A percentile compares a stretch with the other conserved stretches of the same genome.
Conservation (phyloP, 2,113 vertebrate genomes). For the Vidua macroura region DNA sequence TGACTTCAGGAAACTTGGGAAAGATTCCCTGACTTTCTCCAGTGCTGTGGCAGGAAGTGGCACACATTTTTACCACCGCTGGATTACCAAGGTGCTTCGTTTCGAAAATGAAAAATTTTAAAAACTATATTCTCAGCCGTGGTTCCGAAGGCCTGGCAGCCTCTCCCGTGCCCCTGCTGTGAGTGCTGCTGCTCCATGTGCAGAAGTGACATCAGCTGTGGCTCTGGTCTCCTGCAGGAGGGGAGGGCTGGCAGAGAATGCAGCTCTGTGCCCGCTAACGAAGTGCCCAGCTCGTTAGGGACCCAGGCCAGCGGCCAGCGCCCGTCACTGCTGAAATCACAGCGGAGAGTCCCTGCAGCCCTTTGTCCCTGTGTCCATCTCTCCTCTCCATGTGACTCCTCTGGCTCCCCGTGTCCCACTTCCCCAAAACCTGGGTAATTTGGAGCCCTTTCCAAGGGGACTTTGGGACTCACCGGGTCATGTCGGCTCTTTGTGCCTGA, state of each 20-base stretch:
- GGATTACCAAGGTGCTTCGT: background rate
- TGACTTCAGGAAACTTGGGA: background rate
- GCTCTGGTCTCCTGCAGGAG: background rate
- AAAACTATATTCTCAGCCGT: accelerated
- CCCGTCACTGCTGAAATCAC: background rate
- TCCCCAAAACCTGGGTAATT: background rate
- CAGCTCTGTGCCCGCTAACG: conserved; percentile 17
- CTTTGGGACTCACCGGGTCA: background rate
- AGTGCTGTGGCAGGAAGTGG: no score
- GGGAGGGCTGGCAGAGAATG: background rate
- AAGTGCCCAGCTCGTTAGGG: background rate
- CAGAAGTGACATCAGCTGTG: background rate
- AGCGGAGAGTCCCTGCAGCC: background rate
- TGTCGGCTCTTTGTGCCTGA: background rate
- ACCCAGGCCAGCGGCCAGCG: background rate
- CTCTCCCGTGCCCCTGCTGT: background rate
- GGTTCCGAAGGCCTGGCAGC: background rate
- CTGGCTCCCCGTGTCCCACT: background rate
- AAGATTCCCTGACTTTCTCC: background rate
- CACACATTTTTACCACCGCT: accelerated
- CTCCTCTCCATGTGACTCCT: background rate
- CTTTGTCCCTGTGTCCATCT: background rate
- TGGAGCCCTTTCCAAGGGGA: background rate
- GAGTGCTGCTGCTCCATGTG: background rate
- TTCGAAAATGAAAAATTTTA: background rate